Base-by-base conservation (phyloP, 2,113 vertebrate species). In the Odocoileus virginianus region DNA sequence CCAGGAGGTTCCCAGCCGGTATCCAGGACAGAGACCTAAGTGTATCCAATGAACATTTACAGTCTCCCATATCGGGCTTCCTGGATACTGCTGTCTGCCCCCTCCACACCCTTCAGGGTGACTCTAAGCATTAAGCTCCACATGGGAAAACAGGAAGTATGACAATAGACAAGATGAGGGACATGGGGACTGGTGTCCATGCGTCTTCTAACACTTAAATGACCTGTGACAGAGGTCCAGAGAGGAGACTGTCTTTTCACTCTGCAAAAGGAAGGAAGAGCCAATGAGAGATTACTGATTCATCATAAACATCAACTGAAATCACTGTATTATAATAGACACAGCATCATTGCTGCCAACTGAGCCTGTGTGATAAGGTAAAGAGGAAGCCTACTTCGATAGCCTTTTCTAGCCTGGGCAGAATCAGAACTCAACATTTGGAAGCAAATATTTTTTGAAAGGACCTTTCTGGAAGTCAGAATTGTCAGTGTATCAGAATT, bases 381-480 rank as follows among this genome's bases (percentile, higher is more conserved):
- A 85, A 88, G 55, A 47, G 21, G 89, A 90, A 57, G 28, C 7
- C 23, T 67, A 81, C 50, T 15, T 81, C 4, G 43, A 83, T 95
- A 60, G n/a, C 47, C n/a, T 67, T 25, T 83, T 97, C 25, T 47
- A 83, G 27, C 33, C 25, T 57, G 6, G 7, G 2, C 23, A 89
- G 50, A 91, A 1, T 6, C 19, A 91, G 43, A 91, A 84, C 1
- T 6, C 19, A 91, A 25, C 23, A 89, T 58, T 89, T 91, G 16
- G 23, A 93, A 90, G 76, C 47, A 93, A 45, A 52, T 81, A 54
- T 33, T 21, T 91, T 81, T 27, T 74, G 67, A 74, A 50, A 43
- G 64, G 25, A 93, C 81, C 13, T 93, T 81, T 93, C 82, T 47
- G 11, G 36, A 89, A 79, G 40, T 67, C 64, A 71, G 47, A 64